Evolutionary conservation across 2,888 invertebrate species (phyloP).

Genomic region (Drosophila lutescens): DNA sequence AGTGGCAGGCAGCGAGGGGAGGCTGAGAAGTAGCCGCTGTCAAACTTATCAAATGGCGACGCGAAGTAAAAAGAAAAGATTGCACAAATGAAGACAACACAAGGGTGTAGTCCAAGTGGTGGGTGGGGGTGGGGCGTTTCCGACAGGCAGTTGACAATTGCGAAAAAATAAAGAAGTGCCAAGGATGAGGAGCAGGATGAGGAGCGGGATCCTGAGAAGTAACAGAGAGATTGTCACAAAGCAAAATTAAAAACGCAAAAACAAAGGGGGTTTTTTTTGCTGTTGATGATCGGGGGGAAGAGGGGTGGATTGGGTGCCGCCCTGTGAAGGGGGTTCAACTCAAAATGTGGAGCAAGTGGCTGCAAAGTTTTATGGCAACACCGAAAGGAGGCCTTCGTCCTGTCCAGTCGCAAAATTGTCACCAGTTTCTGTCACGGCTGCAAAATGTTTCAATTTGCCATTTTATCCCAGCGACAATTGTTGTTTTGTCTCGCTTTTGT

Average conservation of each 20-base stretch:
- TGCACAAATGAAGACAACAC: slow-evolving; percentile 44
- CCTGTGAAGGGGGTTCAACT: slow-evolving; percentile 26
- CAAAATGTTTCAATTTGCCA: slow-evolving; percentile 75
- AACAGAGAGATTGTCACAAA: slow-evolving; percentile 65
- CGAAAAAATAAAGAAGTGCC: slow-evolving; percentile 44
- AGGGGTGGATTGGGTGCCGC: neutral
- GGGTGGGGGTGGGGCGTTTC: neutral
- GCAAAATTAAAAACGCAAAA: slow-evolving; percentile 77
- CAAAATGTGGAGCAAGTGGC: slow-evolving; percentile 75
- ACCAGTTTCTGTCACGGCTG: slow-evolving; percentile 49
- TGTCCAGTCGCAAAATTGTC: slow-evolving; percentile 43
- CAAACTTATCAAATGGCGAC: slow-evolving; percentile 78
- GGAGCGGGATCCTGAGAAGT: slow-evolving; percentile 42
- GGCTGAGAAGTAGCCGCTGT: slow-evolving; percentile 67
- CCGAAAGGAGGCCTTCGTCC: slow-evolving; percentile 46
- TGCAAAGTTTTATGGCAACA: slow-evolving; percentile 77
- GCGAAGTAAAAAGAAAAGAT: slow-evolving; percentile 52
- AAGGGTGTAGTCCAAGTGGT: slow-evolving; percentile 17
- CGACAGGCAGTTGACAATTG: slow-evolving; percentile 43
- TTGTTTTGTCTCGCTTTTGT: slow-evolving; percentile 41
- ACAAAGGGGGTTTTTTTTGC: slow-evolving; percentile 48
- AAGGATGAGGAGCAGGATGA: neutral
- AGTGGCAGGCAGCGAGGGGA: slow-evolving; percentile 25
- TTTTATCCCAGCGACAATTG: slow-evolving; percentile 70
- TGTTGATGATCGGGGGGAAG: neutral